Evolutionary conservation across 2,797 vertebrate species (phyloP).

Genomic region (Muscicapa striata): DNA sequence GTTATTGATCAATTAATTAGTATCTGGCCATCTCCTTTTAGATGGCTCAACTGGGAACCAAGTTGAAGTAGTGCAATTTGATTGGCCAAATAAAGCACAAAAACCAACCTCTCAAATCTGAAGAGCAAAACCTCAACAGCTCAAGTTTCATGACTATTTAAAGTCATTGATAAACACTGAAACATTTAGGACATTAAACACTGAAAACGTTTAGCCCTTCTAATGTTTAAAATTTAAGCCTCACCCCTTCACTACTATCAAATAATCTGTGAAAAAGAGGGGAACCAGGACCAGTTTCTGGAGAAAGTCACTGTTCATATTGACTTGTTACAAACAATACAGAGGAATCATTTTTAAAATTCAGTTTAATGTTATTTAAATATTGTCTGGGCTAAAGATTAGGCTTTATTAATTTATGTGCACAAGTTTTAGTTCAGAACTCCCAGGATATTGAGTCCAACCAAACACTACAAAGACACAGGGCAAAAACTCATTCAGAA

Average conservation of each 20-base stretch:
- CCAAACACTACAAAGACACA: slow-evolving; percentile 53
- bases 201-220: neutral
- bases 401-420: slow-evolving; percentile 66
- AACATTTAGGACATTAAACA: fast-evolving
- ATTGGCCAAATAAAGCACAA: neutral
- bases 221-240: neutral
- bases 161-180: neutral
- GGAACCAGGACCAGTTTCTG: neutral
- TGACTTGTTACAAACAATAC: slow-evolving; percentile 62
- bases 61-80: neutral
- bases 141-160: neutral
- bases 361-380: slow-evolving; percentile 67
- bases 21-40: neutral
- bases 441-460: slow-evolving; percentile 53
- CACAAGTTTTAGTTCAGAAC: slow-evolving; percentile 62
- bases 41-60: neutral
- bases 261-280: neutral
- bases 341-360: slow-evolving; percentile 53
- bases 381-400: slow-evolving; percentile 57
- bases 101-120: neutral
- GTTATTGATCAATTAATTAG: neutral
- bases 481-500: slow-evolving; percentile 45
- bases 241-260: neutral
- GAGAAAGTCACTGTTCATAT: neutral
- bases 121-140: neutral